Evolutionary conservation across 2,797 vertebrate species (phyloP), one percentile per base, ranked within the genome.

Genomic region (Xiphorhynchus erythropygius): DNA sequence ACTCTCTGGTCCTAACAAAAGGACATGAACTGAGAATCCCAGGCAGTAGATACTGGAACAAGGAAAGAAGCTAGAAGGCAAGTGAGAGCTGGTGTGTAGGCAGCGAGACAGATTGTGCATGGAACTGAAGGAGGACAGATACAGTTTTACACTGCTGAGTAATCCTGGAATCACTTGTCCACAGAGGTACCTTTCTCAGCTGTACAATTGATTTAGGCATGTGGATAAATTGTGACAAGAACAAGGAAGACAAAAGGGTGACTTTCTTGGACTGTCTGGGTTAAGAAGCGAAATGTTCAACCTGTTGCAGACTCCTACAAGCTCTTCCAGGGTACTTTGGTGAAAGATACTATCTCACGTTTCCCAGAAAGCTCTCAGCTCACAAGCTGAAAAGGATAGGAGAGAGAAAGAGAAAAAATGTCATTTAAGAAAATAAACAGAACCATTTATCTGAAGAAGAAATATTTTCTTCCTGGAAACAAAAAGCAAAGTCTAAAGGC

Each of bases 111-210:
- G 94, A 93, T 93, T 93, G 92, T 25, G 59, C 65, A 65, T 22
- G 55, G 57, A 93, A 90, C 74, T 69, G 92, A 92, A 92, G 67
- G 85, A 94, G 77, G 55, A 82, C 69, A 93, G 67, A 92, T 57
- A 95, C 47, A 68, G 46, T 62, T 79, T 84, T 69, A 82, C 10
- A 25, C 13, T 87, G 84, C 90, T 93, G 87, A 92, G 90, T 89
- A 95, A 92, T 90, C 62, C 74, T 52, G 5, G 35, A 94, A 37
- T 84, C 71, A 73, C n/a, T 94, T 67, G 42, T 91, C 88, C 89
- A 69, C 59, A 87, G 57, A 89, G 30, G 25, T 81, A 87, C 55
- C 80, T 79, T 84, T 84, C 86, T 82, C 57, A 86, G 80, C 46
- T 81, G 35, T 53, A 89, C 42, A 71, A 78, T 33, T 4, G 1